A percentile compares a stretch with the other conserved stretches of the same genome.
These are phyloP conservation scores for Synergus itoensis DNA, from an alignment of 2,888 invertebrate genomes.

Conservation along the genomic window DNA sequence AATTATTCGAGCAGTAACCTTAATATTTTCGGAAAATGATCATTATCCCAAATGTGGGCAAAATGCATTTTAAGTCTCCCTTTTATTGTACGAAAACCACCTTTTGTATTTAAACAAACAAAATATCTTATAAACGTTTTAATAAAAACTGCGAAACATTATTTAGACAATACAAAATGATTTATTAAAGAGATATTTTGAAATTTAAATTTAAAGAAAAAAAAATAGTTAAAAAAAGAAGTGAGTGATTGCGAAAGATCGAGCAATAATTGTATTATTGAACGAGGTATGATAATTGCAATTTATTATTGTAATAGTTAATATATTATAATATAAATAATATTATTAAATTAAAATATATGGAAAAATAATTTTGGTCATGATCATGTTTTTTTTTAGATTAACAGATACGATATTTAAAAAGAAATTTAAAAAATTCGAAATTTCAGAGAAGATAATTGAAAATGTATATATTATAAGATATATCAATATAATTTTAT, in stretches of 20 bases:
- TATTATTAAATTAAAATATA: constrained; percentile 67
- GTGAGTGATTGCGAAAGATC: constrained; percentile 12
- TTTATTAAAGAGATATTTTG: too few species aligned
- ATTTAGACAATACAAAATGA: constrained; percentile 36
- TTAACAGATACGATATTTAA: constrained; percentile 48
- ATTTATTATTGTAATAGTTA: constrained; percentile 67
- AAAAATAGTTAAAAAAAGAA: too few species aligned
- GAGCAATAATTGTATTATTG: constrained; percentile 63
- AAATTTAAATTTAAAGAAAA: too few species aligned
- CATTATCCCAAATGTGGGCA: too few species aligned
- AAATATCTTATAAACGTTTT: constrained; percentile 34
- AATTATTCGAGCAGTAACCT: too few species aligned
- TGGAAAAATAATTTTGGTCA: constrained; percentile 61
- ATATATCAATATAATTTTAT: background rate
- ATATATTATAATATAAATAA: constrained; percentile 65
- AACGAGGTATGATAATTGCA: constrained; percentile 61
- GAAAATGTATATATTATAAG: background rate
- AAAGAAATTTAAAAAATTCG: constrained; percentile 41
- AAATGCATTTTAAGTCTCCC: constrained; percentile 34
- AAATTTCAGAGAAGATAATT: background rate
- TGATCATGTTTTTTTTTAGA: constrained; percentile 51
- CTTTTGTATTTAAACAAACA: constrained; percentile 33
- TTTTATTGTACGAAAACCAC: constrained; percentile 15
- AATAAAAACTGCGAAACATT: constrained; percentile 38
- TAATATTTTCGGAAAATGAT: too few species aligned